Conservation (phyloP, 2,113 vertebrate genomes). For the Nothobranchius furzeri region DNA sequence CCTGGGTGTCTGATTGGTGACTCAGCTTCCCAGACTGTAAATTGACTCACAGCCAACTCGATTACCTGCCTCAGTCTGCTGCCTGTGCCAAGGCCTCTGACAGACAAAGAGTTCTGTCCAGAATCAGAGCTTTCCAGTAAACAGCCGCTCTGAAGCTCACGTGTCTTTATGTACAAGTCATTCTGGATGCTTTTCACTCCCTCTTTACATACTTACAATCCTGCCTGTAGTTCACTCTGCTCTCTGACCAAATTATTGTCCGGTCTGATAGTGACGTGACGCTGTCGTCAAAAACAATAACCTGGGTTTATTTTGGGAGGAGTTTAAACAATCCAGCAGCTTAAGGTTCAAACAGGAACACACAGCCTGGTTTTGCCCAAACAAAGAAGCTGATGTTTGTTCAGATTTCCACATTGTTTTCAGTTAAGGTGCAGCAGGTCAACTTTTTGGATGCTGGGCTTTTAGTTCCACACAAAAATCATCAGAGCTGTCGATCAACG, state of each 20-base stretch:
- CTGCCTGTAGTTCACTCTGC: no score
- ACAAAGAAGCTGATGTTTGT: not conserved
- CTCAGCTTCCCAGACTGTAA: constrained; percentile 53
- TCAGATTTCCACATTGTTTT: not conserved
- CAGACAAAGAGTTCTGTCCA: constrained; percentile 17
- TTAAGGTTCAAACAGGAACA: not conserved
- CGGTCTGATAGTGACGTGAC: no score
- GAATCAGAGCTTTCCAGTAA: constrained; percentile 3
- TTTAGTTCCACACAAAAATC: not conserved
- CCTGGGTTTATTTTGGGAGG: no score
- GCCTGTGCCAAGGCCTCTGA: constrained; percentile 23
- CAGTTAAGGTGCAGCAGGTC: not conserved
- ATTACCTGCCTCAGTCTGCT: constrained; percentile 38
- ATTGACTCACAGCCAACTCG: constrained; percentile 57
- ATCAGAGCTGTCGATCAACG: not conserved
- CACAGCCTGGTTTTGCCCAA: not conserved
- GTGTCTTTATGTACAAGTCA: not conserved
- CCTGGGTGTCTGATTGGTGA: constrained; percentile 61
- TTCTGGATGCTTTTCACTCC: no score
- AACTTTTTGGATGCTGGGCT: not conserved
- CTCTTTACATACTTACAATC: no score
- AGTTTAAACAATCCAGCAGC: no score
- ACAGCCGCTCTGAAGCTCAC: not conserved
- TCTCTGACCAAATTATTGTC: no score
- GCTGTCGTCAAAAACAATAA: no score